Conservation (phyloP, 2,797 vertebrate genomes). For the Pelochelys cantorii region DNA sequence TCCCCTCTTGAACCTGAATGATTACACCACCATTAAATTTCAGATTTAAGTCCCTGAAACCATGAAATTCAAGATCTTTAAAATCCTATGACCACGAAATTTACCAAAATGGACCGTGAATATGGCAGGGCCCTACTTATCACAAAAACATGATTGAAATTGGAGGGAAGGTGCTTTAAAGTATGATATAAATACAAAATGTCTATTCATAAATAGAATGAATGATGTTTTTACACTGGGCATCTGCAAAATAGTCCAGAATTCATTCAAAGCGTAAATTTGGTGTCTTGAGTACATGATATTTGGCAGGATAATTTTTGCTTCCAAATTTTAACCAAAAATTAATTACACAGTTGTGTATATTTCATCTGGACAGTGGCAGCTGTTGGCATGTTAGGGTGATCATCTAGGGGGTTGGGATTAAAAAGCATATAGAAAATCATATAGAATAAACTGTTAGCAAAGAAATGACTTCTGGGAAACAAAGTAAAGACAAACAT, state of each 20-base stretch:
- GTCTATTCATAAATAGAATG: slow-evolving; percentile 22
- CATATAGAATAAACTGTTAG: not conserved
- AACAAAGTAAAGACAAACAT: not conserved
- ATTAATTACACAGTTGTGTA: not conserved
- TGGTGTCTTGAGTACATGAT: not conserved
- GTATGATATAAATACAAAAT: not conserved
- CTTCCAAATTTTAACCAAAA: not conserved
- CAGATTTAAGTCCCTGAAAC: no score
- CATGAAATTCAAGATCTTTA: no score
- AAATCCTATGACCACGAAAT: no score
- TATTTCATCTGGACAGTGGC: not conserved
- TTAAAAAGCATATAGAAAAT: not conserved
- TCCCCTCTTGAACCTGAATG: not conserved
- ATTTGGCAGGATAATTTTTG: not conserved
- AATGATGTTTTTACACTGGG: not conserved
- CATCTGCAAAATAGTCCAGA: not conserved
- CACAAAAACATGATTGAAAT: not conserved
- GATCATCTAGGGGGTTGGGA: slow-evolving; percentile 1
- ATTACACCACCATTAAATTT: no score
- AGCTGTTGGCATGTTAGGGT: not conserved
- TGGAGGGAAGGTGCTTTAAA: slow-evolving; percentile 22
- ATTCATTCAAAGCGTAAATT: not conserved
- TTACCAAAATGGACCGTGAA: no score
- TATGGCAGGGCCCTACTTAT: not conserved
- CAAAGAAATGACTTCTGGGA: not conserved